Percentiles rank a stretch among this genome's conserved stretches.
Evolutionary conservation across 2,113 vertebrate species (phyloP).

Genomic region (Varanus komodoensis): DNA sequence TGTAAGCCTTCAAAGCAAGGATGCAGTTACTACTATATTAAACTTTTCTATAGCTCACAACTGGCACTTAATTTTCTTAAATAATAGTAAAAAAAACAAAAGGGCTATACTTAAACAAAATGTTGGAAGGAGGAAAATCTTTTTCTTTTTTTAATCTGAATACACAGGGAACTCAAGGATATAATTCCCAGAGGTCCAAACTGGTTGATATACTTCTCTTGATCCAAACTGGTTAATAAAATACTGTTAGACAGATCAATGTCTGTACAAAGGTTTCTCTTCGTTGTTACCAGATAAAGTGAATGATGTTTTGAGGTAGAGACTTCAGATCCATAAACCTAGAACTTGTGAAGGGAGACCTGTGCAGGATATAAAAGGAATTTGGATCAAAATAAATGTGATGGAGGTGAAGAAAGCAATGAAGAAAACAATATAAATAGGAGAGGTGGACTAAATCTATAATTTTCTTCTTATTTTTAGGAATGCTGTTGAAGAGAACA

Average conservation of each 20-base stretch:
- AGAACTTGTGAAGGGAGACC: neutral
- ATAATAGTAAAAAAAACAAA: neutral
- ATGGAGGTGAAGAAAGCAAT: neutral
- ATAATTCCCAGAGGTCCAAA: neutral
- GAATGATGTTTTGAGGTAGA: neutral
- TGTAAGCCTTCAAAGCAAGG: neutral
- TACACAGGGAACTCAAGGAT: neutral
- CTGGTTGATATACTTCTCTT: neutral
- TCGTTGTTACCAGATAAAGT: neutral
- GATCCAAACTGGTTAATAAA: neutral
- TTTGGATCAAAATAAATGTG: neutral
- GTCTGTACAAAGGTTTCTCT: neutral
- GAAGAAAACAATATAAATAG: neutral
- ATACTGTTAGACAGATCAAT: neutral
- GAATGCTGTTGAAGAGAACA: constrained; percentile 93
- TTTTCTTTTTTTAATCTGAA: neutral
- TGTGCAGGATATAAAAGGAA: neutral
- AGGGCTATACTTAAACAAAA: neutral
- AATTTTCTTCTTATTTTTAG: constrained; percentile 79
- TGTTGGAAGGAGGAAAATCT: neutral
- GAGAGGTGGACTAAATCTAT: constrained; percentile 29
- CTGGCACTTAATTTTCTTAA: neutral
- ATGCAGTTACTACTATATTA: neutral
- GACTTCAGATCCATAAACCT: neutral
- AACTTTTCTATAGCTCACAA: neutral